Evolutionary conservation across 2,888 invertebrate species (phyloP).

Genomic region (Pardosa pseudoannulata): DNA sequence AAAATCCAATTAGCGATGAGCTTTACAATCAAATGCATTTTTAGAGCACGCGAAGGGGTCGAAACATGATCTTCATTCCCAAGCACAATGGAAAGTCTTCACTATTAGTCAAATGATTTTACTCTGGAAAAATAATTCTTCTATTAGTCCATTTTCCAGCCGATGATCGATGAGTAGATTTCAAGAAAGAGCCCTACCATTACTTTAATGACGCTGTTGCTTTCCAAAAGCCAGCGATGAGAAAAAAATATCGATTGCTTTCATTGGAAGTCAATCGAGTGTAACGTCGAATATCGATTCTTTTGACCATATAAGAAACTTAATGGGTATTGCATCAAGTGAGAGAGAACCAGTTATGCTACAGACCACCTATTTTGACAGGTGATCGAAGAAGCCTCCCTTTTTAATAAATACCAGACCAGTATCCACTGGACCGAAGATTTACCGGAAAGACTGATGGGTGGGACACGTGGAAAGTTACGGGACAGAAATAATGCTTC

Average conservation of each 20-base stretch:
- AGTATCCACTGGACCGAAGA: not conserved
- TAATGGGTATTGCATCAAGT: slow-evolving; percentile 10
- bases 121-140: too few relatives aligned
- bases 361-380: not conserved
- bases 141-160: not conserved
- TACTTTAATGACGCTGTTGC: slow-evolving; percentile 17
- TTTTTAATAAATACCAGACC: not conserved
- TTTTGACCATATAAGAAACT: slow-evolving; percentile 17
- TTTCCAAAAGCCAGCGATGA: not conserved
- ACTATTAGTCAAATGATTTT: not conserved
- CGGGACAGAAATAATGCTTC: not conserved
- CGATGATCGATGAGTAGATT: not conserved
- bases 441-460: not conserved
- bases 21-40: too few relatives aligned
- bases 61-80: too few relatives aligned
- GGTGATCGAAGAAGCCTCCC: not conserved
- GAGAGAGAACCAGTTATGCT: not conserved
- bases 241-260: slow-evolving; percentile 6
- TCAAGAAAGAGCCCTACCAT: not conserved
- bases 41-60: too few relatives aligned
- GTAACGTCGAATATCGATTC: slow-evolving; percentile 11
- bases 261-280: slow-evolving; percentile 6
- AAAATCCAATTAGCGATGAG: too few relatives aligned
- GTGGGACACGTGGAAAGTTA: not conserved
- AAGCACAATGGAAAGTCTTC: too few relatives aligned